Evolutionary conservation across 2,113 vertebrate genomes (phyloP).

Genomic region (Phrynocephalus versicolor): DNA sequence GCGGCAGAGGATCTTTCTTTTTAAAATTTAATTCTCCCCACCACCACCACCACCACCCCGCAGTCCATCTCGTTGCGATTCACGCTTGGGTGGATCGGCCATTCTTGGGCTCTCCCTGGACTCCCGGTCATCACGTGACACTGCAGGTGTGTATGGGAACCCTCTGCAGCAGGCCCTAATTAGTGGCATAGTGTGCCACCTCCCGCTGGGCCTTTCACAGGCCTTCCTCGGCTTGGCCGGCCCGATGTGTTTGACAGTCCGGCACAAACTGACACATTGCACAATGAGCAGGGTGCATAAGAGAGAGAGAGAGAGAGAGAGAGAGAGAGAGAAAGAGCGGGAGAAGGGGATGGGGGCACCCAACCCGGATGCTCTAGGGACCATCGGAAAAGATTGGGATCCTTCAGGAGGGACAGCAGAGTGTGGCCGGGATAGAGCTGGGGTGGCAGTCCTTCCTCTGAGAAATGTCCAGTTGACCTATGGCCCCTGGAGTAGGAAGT

Average conservation of each 20-base stretch:
- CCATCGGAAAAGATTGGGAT: slow-evolving; percentile 53
- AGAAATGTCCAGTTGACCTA: too few relatives aligned
- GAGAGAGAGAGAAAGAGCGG: not conserved
- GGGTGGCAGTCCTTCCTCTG: not conserved
- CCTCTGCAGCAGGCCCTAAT: slow-evolving; percentile 66
- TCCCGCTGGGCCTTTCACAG: slow-evolving; percentile 75
- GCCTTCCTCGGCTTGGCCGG: slow-evolving; percentile 46
- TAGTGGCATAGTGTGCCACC: slow-evolving; percentile 71
- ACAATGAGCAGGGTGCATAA: slow-evolving; percentile 67
- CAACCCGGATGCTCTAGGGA: slow-evolving; percentile 47
- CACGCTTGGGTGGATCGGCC: slow-evolving; percentile 59
- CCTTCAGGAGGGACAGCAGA: too few relatives aligned
- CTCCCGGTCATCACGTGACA: slow-evolving; percentile 54
- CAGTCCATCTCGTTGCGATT: slow-evolving; percentile 33
- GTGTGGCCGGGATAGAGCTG: too few relatives aligned
- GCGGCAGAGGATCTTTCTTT: not conserved
- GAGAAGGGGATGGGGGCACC: slow-evolving; percentile 7
- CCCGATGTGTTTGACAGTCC: slow-evolving; percentile 55
- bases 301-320: not conserved
- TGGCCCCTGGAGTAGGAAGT: too few relatives aligned
- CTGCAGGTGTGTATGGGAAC: slow-evolving; percentile 77
- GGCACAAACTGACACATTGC: slow-evolving; percentile 69
- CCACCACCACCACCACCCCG: too few relatives aligned
- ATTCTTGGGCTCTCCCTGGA: slow-evolving; percentile 38
- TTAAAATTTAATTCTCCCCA: not conserved